Evolutionary conservation across 2,888 invertebrate species (phyloP).

Genomic region (Watsonalla binaria): DNA sequence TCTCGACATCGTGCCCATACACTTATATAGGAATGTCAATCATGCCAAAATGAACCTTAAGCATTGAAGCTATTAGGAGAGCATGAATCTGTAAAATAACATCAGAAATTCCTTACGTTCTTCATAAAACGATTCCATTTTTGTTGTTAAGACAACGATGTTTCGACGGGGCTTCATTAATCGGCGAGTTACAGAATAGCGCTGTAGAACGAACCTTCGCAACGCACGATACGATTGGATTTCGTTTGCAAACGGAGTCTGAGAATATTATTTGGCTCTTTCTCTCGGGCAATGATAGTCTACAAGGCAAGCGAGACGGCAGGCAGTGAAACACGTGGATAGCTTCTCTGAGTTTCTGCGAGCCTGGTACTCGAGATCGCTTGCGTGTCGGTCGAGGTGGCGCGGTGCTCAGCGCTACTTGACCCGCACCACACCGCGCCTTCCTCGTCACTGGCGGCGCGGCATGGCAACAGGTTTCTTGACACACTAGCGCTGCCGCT

Average conservation of each 20-base stretch:
- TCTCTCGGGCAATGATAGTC: conserved; percentile 40
- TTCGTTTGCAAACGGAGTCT: conserved; percentile 22
- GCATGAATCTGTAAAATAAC: conserved; percentile 57
- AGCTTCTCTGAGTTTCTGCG: conserved; percentile 34
- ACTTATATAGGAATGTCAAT: conserved; percentile 63
- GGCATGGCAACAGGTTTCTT: conserved; percentile 12
- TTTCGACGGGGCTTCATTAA: conserved; percentile 43
- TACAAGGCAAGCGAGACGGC: conserved; percentile 51
- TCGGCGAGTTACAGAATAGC: conserved; percentile 19
- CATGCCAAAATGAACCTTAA: conserved; percentile 75
- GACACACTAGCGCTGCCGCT: conserved; percentile 4
- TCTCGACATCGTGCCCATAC: conserved; percentile 30
- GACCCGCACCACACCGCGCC: conserved; percentile 26
- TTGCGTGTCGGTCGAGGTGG: conserved; percentile 75
- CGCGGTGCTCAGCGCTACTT: conserved; percentile 52
- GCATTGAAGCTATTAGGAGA: conserved; percentile 63
- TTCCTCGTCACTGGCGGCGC: conserved; percentile 10
- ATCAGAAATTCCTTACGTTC: conserved; percentile 60
- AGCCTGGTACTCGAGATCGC: conserved; percentile 69
- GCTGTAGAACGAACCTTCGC: conserved; percentile 31
- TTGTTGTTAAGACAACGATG: conserved; percentile 43
- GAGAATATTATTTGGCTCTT: conserved; percentile 45
- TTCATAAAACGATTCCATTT: conserved; percentile 56
- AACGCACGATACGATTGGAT: conserved; percentile 17
- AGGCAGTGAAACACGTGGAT: conserved; percentile 29